Evolutionary conservation across 2,113 vertebrate genomes (phyloP), one percentile per base, ranked within the genome.

Genomic region (Myiopsitta monachus): DNA sequence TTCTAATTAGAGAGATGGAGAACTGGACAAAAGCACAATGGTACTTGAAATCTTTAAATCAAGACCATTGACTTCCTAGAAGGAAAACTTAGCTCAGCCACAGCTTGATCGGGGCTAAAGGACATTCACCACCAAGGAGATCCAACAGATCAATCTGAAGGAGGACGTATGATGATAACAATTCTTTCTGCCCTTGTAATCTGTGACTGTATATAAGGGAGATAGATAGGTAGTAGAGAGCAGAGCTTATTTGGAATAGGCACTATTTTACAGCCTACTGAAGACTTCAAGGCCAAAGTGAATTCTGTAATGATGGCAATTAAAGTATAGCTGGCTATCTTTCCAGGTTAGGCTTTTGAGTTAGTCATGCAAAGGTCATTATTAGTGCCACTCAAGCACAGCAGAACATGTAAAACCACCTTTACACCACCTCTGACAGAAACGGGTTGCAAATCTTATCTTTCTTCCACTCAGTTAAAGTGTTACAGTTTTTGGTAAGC

Each of bases 231-330:
- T 9, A 44, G 73, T 3, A 87, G 80, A 52, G 83, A 88, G 44
- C 6, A 33, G 83, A 68, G 24, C 52, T 92, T 76, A 69, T 83
- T 92, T 91, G 69, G 57, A 84, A 75, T 6, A 79, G 88, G 55
- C 46, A 41, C 30, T 79, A 51, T 90, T 94, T 95, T 80, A 90
- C 78, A 94, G 85, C 78, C 84, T 85, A 9, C 82, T 92, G 41
- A 93, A 62, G 66, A 13, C 47, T 88, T 91, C 80, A 92, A 90
- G 94, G 91, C 94, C 88, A 66, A 91, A 93, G 80, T 82, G 86
- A 87, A 79, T 68, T 51, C 86, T 57, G 28, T 88, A 88, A 83
- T 94, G 90, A 95, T 61, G 74, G 63, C 91, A 96, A 91, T 93
- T 94, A 96, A 90, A 93, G 62, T n/a, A 73, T 59, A 85, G 72